Conservation (phyloP, 2,113 vertebrate genomes). For the Phodopus roborovskii region DNA sequence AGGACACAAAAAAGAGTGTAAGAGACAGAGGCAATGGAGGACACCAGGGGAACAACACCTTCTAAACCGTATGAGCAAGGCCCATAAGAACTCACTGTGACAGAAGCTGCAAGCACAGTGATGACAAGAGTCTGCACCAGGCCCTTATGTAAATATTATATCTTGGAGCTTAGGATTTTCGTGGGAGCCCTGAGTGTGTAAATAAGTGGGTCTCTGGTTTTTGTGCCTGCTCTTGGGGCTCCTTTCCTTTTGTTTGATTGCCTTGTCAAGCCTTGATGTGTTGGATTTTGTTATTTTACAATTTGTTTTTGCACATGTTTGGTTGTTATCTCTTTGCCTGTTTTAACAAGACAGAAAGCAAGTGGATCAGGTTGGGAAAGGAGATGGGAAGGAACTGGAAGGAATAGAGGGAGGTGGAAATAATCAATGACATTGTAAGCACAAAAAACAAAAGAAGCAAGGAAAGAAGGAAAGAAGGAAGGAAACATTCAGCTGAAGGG, state of each 20-base stretch:
- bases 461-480: no score
- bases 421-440: neutral
- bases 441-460: neutral
- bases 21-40: neutral
- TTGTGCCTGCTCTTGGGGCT: neutral
- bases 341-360: neutral
- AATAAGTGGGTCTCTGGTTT: neutral
- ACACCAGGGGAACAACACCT: neutral
- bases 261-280: neutral
- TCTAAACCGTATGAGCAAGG: neutral
- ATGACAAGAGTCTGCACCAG: neutral
- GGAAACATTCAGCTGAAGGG: neutral
- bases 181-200: neutral
- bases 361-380: rapidly evolving
- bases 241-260: neutral
- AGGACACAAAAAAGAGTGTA: neutral
- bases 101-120: neutral
- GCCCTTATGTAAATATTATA: neutral
- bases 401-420: neutral
- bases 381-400: neutral
- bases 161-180: neutral
- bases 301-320: neutral
- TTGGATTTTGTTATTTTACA: neutral
- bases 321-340: neutral
- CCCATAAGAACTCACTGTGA: neutral